A percentile compares a stretch with the other conserved stretches of the same genome.
Evolutionary conservation across 2,113 vertebrate genomes (phyloP).

Genomic region (human (Homo sapiens)): GRCh38 chr7:79586501-79587000

Average conservation of each 20-base stretch:
- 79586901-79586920: constrained; percentile 11
- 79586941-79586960: neutral
- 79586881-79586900: neutral
- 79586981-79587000: neutral
- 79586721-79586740: neutral
- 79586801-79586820: neutral
- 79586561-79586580: too few relatives aligned
- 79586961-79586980: neutral
- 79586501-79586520: too few relatives aligned
- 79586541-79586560: too few relatives aligned
- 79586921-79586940: neutral
- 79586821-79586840: neutral
- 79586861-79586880: constrained; percentile 18
- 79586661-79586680: neutral
- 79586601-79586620: too few relatives aligned
- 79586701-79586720: neutral
- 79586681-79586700: neutral
- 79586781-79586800: neutral
- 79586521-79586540: too few relatives aligned
- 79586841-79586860: neutral
- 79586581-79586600: too few relatives aligned
- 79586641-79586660: too few relatives aligned
- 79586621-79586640: too few relatives aligned
- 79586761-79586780: neutral
- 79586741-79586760: neutral